Conservation (phyloP, 1,140 invertebrate genomes). For the Brachionus paranguensis region DNA sequence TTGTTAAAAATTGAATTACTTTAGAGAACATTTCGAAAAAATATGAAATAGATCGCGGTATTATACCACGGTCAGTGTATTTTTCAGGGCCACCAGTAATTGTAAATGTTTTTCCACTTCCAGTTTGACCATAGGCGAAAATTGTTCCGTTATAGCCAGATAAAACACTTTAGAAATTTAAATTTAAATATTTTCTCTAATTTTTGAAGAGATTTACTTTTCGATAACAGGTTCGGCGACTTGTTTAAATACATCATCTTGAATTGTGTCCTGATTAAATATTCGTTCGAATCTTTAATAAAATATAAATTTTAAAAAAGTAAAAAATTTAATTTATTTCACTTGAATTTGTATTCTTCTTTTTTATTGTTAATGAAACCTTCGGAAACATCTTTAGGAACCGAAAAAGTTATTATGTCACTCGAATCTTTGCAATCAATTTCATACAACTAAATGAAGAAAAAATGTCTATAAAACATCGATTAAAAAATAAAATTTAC, state of each 20-base stretch:
- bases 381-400: conserved; percentile 50
- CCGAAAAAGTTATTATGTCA: conserved; percentile 46
- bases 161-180: conserved; percentile 44
- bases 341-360: conserved; percentile 52
- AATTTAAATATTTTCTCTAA: neutral
- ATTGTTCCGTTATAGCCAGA: conserved; percentile 56
- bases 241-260: conserved; percentile 54
- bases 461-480: neutral
- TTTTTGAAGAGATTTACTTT: conserved; percentile 45
- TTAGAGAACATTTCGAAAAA: conserved; percentile 54
- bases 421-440: conserved; percentile 49
- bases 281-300: conserved; percentile 50
- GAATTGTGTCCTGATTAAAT: conserved; percentile 51
- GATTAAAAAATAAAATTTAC: conserved; percentile 43
- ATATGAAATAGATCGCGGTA: conserved; percentile 54
- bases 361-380: conserved; percentile 56
- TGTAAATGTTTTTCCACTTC: conserved; percentile 58
- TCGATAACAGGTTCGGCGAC: conserved; percentile 54
- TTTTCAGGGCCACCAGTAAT: conserved; percentile 55
- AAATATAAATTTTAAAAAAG: conserved; percentile 22
- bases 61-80: conserved; percentile 54
- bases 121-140: conserved; percentile 57
- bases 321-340: neutral
- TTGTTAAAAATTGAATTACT: conserved; percentile 42
- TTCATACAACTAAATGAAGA: conserved; percentile 48